Base-by-base conservation (phyloP, 2,888 invertebrate species). In the Eilema depressum region DNA sequence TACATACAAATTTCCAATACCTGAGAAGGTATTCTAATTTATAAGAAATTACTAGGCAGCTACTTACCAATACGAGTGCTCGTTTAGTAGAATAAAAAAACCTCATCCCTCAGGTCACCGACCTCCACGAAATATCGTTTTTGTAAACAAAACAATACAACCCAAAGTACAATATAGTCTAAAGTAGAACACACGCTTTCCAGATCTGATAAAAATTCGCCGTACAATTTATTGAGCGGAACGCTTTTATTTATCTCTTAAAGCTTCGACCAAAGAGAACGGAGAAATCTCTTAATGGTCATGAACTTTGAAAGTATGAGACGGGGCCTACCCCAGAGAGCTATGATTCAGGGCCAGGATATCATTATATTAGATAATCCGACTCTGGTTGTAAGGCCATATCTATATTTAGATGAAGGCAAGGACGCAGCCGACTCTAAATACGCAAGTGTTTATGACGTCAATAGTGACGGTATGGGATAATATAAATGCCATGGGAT, bases 291-390 rank as follows among this genome's bases (percentile, higher is more conserved):
- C 89, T 84, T 87, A 88, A 89, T 88, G 90, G 88, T 88, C 89
- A 88, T 90, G 90, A 90, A 88, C 89, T 89, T 89, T 89, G 89
- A 87, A 90, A 92, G 89, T 89, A 88, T 88, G 91, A 90, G 88
- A 84, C 88, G 82, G 83, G 83, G 80, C 75, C 75, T 77, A 68
- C 93, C 91, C 92, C 57, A 84, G 92, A 90, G 93, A 86, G 89
- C 90, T 85, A 92, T 92, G 92, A 90, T 84, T 93, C 92, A 92
- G 88, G 76, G 84, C 85, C 84, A 85, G 87, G 89, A 89, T 88
- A 90, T 92, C 90, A 89, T 92, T 93, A 91, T 89, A 86, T 83
- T 83, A 85, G 83, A 90, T 91, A 92, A 93, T 91, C 90, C 87
- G 90, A 89, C 78, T 86, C 88, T 81, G 85, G 85, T 85, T 86